These are phyloP conservation scores for Balearica regulorum DNA, from an alignment of 2,797 vertebrate genomes.

Conservation along the genomic window DNA sequence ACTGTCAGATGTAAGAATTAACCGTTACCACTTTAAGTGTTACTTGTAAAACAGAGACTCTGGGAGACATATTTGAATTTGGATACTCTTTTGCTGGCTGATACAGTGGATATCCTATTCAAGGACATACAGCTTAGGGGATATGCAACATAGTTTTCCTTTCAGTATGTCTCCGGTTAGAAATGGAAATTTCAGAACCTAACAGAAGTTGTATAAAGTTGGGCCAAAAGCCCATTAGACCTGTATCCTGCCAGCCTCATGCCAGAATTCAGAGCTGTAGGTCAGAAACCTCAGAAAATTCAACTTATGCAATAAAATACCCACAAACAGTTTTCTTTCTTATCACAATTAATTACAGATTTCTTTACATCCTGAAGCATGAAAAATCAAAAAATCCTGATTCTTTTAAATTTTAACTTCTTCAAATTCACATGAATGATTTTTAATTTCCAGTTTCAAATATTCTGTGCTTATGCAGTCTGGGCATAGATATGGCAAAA, in stretches of 20 bases:
- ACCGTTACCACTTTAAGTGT: constrained; percentile 27
- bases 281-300: neutral
- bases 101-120: neutral
- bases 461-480: neutral
- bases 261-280: neutral
- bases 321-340: neutral
- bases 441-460: neutral
- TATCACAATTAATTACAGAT: neutral
- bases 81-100: neutral
- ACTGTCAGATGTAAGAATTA: constrained; percentile 62
- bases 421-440: neutral
- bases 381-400: neutral
- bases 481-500: neutral
- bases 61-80: constrained; percentile 27
- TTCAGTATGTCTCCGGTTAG: neutral
- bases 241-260: neutral
- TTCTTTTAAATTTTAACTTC: neutral
- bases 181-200: neutral
- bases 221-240: neutral
- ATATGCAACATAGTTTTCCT: neutral
- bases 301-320: neutral
- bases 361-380: neutral
- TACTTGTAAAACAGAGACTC: neutral
- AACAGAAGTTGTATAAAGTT: neutral
- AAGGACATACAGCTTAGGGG: neutral